phyloP scores from a whole-genome alignment of 2,888 invertebrate species.

The Papilio demoleus region DNA sequence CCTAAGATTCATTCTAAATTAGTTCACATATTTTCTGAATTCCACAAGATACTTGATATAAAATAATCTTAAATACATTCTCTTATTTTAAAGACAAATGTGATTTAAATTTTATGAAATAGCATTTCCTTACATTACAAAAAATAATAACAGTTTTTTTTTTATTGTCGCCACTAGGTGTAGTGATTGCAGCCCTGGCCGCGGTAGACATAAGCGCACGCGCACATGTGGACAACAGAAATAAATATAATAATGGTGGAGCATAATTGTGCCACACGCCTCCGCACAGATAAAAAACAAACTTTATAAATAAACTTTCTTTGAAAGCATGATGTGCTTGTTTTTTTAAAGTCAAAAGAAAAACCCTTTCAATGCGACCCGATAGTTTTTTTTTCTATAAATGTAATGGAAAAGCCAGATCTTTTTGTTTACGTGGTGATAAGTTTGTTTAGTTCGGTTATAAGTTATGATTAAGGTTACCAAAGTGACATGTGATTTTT shows the following conservation, averaged over 20 bases:
- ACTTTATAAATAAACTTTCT: conserved; percentile 76
- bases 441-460: conserved; percentile 20
- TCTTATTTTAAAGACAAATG: too few relatives aligned
- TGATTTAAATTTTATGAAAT: too few relatives aligned
- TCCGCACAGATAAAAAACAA: conserved; percentile 61
- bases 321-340: conserved; percentile 62
- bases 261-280: conserved; percentile 80
- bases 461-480: background rate
- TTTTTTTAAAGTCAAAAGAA: conserved; percentile 43
- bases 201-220: conserved; percentile 57
- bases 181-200: conserved; percentile 41
- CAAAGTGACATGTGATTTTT: background rate
- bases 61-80: too few relatives aligned
- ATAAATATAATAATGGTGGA: conserved; percentile 77
- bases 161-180: too few relatives aligned
- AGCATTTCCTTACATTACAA: too few relatives aligned
- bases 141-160: too few relatives aligned
- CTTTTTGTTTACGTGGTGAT: conserved; percentile 29
- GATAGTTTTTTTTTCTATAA: conserved; percentile 7
- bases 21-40: too few relatives aligned
- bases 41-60: too few relatives aligned
- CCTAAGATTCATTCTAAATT: too few relatives aligned
- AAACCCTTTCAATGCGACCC: conserved; percentile 39
- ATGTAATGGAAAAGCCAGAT: conserved; percentile 27
- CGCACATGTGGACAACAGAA: conserved; percentile 76